Evolutionary conservation across 2,797 vertebrate species (phyloP).

Genomic region (Pseudochirops corinnae): DNA sequence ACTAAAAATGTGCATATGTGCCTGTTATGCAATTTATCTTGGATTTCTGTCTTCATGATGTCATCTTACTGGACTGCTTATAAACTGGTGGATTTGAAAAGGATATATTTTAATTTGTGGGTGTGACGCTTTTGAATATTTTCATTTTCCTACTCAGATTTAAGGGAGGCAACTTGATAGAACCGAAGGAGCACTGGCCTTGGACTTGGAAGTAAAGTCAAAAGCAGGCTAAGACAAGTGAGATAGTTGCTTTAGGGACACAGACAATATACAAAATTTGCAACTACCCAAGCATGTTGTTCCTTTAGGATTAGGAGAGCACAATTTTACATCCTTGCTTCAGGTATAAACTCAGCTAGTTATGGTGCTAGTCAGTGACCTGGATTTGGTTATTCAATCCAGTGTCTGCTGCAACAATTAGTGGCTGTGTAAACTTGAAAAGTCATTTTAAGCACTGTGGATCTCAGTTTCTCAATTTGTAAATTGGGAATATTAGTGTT

Average conservation of each 20-base stretch:
- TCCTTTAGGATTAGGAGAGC: neutral
- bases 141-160: constrained; percentile 25
- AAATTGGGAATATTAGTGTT: neutral
- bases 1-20: constrained; percentile 44
- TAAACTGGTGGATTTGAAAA: constrained; percentile 24
- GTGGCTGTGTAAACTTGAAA: neutral
- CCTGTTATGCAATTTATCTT: constrained; percentile 33
- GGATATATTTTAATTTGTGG: constrained; percentile 18
- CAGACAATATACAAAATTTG: neutral
- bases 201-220: neutral
- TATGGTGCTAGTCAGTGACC: neutral
- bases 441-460: neutral
- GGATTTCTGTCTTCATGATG: constrained; percentile 52
- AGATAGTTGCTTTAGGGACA: neutral
- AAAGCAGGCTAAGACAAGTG: neutral
- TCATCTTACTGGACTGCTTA: constrained; percentile 29
- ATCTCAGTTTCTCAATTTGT: neutral
- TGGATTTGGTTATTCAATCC: neutral
- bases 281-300: neutral
- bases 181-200: neutral
- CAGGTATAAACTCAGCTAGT: neutral
- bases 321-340: neutral
- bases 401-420: neutral
- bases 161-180: neutral
- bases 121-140: constrained; percentile 26